phyloP scores from a whole-genome alignment of 2,113 vertebrate genomes.

The Austrofundulus limnaeus region DNA sequence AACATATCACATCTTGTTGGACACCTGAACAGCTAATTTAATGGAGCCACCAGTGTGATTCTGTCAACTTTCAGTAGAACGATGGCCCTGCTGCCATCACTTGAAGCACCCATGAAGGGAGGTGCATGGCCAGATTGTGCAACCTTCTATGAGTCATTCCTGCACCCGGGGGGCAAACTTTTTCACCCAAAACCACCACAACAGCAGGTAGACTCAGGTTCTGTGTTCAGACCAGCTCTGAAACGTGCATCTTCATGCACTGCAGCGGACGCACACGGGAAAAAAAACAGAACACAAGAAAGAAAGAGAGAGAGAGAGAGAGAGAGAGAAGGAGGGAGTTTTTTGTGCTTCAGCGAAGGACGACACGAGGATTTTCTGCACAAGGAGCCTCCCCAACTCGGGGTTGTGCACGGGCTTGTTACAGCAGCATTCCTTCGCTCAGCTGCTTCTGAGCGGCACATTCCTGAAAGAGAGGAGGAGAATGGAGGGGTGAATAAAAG shows the following conservation, averaged over 20 bases:
- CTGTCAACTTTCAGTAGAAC: no score
- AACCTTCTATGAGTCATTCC: constrained; percentile 52
- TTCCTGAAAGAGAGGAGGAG: constrained; percentile 55
- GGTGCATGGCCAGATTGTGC: constrained; percentile 37
- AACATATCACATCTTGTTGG: no score
- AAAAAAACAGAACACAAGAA: background rate
- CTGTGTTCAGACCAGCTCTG: constrained; percentile 15
- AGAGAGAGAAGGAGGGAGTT: background rate
- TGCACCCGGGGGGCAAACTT: constrained; percentile 49
- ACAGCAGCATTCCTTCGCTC: constrained; percentile 72
- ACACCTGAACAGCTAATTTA: no score
- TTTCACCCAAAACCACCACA: constrained; percentile 35
- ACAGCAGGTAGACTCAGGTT: constrained; percentile 62
- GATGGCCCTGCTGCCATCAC: background rate
- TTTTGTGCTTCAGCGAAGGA: background rate
- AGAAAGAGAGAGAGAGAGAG: constrained; percentile 6
- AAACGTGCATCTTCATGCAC: constrained; percentile 34
- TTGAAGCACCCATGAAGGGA: background rate
- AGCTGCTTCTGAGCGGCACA: constrained; percentile 70
- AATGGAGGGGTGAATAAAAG: constrained; percentile 13
- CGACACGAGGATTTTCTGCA: background rate
- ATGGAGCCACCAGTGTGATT: no score
- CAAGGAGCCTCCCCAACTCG: constrained; percentile 57
- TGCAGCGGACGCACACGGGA: background rate
- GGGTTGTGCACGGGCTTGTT: constrained; percentile 75